Conservation (phyloP, 92 coral and sea anemone species). For the Zoanthus sociatus region DNA sequence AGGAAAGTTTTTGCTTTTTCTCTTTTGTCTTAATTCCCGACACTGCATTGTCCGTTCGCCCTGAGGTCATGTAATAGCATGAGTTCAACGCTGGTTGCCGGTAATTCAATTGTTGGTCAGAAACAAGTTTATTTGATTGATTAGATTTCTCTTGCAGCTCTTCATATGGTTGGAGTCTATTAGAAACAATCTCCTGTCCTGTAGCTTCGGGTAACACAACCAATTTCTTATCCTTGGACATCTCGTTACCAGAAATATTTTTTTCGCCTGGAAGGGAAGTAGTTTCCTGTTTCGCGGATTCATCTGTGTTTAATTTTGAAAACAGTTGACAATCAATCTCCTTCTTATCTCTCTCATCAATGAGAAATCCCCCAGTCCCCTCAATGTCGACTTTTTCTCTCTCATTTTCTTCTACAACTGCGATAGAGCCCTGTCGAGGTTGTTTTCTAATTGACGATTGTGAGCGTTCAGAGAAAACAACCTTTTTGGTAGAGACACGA, state of each 20-base stretch:
- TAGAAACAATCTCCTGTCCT: not conserved
- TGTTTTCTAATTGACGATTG: not conserved
- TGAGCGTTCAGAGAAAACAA: not conserved
- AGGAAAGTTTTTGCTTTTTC: slow-evolving; percentile 48
- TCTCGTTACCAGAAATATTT: not conserved
- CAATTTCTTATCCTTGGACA: not conserved
- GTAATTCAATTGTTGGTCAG: not conserved
- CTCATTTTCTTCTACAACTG: not conserved
- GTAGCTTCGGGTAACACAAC: not conserved
- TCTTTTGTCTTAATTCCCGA: slow-evolving; percentile 42
- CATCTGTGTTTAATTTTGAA: not conserved
- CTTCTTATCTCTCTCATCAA: slow-evolving; percentile 44
- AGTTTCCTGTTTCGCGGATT: not conserved
- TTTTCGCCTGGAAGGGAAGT: not conserved
- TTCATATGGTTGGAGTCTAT: not conserved
- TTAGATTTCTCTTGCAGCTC: not conserved
- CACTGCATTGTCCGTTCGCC: not conserved
- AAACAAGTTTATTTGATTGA: not conserved
- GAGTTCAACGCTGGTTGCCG: not conserved
- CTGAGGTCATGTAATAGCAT: not conserved
- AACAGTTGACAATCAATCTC: slow-evolving; percentile 25
- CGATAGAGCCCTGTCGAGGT: too few species aligned
- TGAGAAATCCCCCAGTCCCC: slow-evolving; percentile 14
- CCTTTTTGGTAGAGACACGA: not conserved
- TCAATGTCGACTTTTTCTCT: not conserved